Conservation (phyloP, 2,888 invertebrate species). For the Dasysyrphus albostriatus region DNA sequence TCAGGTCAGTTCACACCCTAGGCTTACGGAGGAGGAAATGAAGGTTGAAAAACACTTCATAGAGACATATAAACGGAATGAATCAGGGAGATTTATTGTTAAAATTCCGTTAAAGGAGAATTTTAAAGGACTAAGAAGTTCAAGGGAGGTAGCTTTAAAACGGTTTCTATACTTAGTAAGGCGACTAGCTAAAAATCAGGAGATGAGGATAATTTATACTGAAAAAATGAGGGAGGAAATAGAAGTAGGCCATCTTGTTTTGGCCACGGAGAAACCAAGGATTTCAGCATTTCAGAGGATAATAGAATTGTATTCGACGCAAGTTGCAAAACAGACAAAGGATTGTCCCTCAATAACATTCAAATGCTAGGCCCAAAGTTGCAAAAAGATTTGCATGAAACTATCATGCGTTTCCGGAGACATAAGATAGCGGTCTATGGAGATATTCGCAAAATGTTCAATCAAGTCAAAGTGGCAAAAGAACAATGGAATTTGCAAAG, state of each 20-base stretch:
- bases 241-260: not conserved
- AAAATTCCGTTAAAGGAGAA: not conserved
- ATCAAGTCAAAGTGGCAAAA: not conserved
- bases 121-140: not conserved
- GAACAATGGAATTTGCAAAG: not conserved
- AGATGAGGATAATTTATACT: too few species aligned
- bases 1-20: not conserved
- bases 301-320: not conserved
- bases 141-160: too few species aligned
- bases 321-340: not conserved
- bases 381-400: too few species aligned
- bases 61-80: not conserved
- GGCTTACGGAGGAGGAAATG: not conserved
- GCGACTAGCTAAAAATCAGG: too few species aligned
- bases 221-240: too few species aligned
- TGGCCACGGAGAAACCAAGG: not conserved
- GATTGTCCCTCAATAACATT: not conserved
- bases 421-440: not conserved
- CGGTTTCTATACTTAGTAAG: too few species aligned
- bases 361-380: not conserved
- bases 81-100: not conserved
- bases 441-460: not conserved
- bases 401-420: not conserved
- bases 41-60: not conserved
- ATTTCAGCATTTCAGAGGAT: not conserved